Percentiles rank a stretch among this genome's conserved stretches.
Evolutionary conservation across 2,797 vertebrate species (phyloP).

Genomic region (Protosalanx chinensis): DNA sequence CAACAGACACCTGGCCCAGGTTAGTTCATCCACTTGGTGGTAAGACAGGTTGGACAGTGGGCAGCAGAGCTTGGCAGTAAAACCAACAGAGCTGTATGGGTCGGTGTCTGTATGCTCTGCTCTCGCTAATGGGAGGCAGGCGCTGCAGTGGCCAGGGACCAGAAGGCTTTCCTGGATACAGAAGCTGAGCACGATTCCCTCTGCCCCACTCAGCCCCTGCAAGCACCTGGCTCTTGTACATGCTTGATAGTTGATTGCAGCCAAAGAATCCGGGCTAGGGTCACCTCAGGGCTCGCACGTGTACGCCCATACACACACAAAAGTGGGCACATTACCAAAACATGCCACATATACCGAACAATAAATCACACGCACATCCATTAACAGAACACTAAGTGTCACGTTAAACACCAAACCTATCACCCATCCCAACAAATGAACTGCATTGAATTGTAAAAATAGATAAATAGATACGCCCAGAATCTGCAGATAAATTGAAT

Average conservation of each 20-base stretch:
- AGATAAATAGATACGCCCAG: no score
- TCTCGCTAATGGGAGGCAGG: constrained; percentile 12
- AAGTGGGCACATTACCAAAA: not conserved
- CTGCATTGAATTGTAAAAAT: not conserved
- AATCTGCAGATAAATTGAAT: no score
- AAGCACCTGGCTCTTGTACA: not conserved
- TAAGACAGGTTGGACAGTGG: no score
- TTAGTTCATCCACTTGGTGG: no score
- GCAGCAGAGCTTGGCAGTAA: no score
- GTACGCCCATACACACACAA: not conserved
- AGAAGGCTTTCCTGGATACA: not conserved
- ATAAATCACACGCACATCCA: not conserved
- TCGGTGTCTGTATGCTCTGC: not conserved
- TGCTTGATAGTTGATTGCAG: not conserved
- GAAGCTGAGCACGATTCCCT: not conserved
- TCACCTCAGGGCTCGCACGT: not conserved
- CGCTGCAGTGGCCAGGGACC: constrained; percentile 1
- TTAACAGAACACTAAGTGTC: not conserved
- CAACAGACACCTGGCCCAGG: no score
- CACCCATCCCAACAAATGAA: not conserved
- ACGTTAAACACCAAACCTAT: not conserved
- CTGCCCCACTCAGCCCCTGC: not conserved
- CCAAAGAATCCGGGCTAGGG: constrained; percentile 7
- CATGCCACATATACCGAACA: not conserved
- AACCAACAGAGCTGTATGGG: not conserved